Base-by-base conservation (phyloP, 2,888 invertebrate species). In the Dicyrtomina minuta region DNA sequence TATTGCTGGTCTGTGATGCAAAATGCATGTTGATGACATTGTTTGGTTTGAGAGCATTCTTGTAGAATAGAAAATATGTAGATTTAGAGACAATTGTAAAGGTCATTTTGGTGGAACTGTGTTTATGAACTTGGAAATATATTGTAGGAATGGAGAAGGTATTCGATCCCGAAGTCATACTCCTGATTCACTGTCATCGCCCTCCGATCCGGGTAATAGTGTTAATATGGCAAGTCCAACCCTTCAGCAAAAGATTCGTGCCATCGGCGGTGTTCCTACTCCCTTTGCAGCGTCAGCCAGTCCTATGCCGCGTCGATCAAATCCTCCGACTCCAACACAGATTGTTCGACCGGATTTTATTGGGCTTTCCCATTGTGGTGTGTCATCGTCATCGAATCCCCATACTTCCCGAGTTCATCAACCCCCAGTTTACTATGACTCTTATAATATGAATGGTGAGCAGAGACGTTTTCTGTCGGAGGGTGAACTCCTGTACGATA, bases 311-410 rank as follows among this genome's bases (percentile, higher is more conserved):
- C 75, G 74, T 46, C 72, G 93, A 88, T 93, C 93, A 79, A 93
- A 93, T 85, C 93, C 93, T 80, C 92, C 92, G 82, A 93, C 93
- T 80, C 93, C 93, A 80, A 93, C 93, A 80, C 91, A 91, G 86
- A 60, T 60, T 41, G 71, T 92, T 80, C 87, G 92, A 78, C 92
- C 92, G 70, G 92, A 92, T 84, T 93, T 92, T 84, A 92, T 92
- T 82, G 88, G 90, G 79, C 90, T 91, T 75, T 81, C 81, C 41
- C 80, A 81, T 73, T 79, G 73, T 71, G 66, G 66, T 33, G 53
- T 68, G n/a, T 24, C 51, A 15, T 27, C 68, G 1, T 56, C 73
- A 55, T 67, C 65, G 22, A 44, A 62, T 49, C 49, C 69, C 22
- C 67, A 74, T 77, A 49, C 74, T 78, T 76, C 79, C 70, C 80